Evolutionary conservation across 2,888 invertebrate genomes (phyloP), one percentile per base, ranked within the genome.

Genomic region (Heterodera filipjevi): DNA sequence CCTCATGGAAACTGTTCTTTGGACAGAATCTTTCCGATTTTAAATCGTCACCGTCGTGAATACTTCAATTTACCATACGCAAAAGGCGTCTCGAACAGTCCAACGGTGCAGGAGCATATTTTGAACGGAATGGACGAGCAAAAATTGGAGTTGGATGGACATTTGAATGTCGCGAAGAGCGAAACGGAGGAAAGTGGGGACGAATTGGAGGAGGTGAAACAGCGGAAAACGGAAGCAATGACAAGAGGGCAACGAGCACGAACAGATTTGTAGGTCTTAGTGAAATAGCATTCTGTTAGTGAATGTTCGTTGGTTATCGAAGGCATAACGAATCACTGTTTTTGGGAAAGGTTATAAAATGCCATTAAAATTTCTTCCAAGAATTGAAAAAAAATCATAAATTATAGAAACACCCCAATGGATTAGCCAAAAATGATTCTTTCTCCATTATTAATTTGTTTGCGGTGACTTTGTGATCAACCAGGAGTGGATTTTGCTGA

Each of bases 401-500:
- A n/a, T n/a, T n/a, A n/a, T n/a, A n/a, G n/a, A n/a, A n/a, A n/a
- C n/a, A n/a, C n/a, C n/a, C n/a, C n/a, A n/a, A n/a, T n/a, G n/a
- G n/a, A n/a, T n/a, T n/a, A n/a, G n/a, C n/a, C n/a, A n/a, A n/a
- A n/a, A n/a, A n/a, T n/a, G n/a, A n/a, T n/a, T n/a, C n/a, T n/a
- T n/a, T n/a, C n/a, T n/a, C n/a, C n/a, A n/a, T n/a, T n/a, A n/a
- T n/a, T n/a, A n/a, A n/a, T n/a, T n/a, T n/a, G n/a, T n/a, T n/a
- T 75, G 75, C 33, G 75, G 75, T 30, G 75, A 75, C 33, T 32
- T 75, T 33, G 75, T 75, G 44, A 68, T 75, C 68, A 75, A 75
- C 22, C 75, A 75, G 66, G 75, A 75, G 19, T 75, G 75, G 75
- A 75, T 75, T 64, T 44, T 75, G 75, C 75, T 75, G 33, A 75